These are phyloP conservation scores for Drosophila eohydei DNA, from an alignment of 2,888 invertebrate species.

Conservation along the genomic window DNA sequence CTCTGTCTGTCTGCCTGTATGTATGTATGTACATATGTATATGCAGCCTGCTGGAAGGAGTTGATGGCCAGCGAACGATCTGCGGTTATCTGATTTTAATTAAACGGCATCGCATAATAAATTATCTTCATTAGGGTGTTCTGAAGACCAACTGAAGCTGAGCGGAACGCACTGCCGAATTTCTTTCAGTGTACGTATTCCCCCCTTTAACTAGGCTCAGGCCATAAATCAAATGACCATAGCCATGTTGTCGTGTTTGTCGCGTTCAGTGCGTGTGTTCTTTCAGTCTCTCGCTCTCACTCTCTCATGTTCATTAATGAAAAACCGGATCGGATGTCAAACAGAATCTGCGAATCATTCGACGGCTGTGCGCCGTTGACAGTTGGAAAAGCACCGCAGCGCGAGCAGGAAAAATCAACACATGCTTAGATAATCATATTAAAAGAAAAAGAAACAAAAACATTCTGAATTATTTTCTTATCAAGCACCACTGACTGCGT, in stretches of 20 bases:
- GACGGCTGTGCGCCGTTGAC: conserved; percentile 71
- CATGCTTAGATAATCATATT: conserved; percentile 74
- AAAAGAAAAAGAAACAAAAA: conserved; percentile 16
- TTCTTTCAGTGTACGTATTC: conserved; percentile 13
- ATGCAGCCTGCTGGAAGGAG: conserved; percentile 49
- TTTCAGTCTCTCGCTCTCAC: conserved; percentile 2
- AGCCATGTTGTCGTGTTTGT: conserved; percentile 35
- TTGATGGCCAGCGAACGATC: conserved; percentile 57
- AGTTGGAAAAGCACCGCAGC: conserved; percentile 70
- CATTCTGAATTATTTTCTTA: neutral
- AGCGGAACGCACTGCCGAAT: conserved; percentile 41
- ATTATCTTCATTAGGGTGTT: conserved; percentile 84
- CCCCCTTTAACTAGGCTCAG: conserved; percentile 33
- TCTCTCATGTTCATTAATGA: conserved; percentile 75
- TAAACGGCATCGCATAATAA: conserved; percentile 85
- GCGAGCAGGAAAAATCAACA: conserved; percentile 76
- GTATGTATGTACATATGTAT: conserved; percentile 2
- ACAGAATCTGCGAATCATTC: conserved; percentile 79
- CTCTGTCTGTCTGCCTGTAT: neutral
- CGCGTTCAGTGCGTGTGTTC: conserved; percentile 69
- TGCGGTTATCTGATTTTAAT: conserved; percentile 84
- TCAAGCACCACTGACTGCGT: neutral
- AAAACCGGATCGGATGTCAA: conserved; percentile 79
- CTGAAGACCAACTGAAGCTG: conserved; percentile 38
- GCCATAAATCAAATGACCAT: conserved; percentile 65